Percentiles rank a stretch among this genome's conserved stretches.
These are phyloP conservation scores for Corythaixoides concolor DNA, from an alignment of 2,113 vertebrate species.

Conservation along the genomic window DNA sequence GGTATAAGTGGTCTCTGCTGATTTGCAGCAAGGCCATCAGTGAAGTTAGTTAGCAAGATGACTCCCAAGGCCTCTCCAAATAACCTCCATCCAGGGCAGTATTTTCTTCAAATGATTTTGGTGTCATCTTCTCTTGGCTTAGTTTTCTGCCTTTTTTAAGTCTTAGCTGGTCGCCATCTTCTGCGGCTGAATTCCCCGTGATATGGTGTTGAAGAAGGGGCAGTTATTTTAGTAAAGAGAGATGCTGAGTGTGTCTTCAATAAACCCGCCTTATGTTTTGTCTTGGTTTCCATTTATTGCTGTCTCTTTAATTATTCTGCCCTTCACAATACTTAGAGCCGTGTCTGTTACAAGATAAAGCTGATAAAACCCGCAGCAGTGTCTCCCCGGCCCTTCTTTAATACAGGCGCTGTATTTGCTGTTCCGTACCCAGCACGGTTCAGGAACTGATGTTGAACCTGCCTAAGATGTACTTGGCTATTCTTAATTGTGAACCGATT, in stretches of 20 bases:
- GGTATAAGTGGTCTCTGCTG: not conserved
- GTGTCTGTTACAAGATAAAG: not conserved
- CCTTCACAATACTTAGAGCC: not conserved
- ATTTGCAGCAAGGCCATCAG: not conserved
- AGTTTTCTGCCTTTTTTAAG: not conserved
- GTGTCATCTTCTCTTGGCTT: not conserved
- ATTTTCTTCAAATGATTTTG: not conserved
- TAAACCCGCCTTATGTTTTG: not conserved
- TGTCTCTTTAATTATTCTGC: not conserved
- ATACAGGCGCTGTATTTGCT: not conserved
- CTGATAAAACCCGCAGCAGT: not conserved
- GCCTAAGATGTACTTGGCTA: not conserved
- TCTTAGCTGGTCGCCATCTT: not conserved
- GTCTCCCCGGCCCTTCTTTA: not conserved
- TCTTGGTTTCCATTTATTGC: not conserved
- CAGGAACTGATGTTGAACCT: not conserved
- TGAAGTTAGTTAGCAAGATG: not conserved
- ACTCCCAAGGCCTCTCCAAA: not conserved
- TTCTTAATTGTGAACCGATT: not conserved
- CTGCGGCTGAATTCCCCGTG: accelerated
- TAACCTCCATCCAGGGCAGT: not conserved
- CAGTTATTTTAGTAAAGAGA: not conserved
- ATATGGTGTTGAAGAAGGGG: not conserved
- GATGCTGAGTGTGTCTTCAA: not conserved
- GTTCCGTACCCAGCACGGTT: not conserved